Evolutionary conservation across 53 echinoderm and acorn worm species (phyloP).

Genomic region (Actinopyga echinites): DNA sequence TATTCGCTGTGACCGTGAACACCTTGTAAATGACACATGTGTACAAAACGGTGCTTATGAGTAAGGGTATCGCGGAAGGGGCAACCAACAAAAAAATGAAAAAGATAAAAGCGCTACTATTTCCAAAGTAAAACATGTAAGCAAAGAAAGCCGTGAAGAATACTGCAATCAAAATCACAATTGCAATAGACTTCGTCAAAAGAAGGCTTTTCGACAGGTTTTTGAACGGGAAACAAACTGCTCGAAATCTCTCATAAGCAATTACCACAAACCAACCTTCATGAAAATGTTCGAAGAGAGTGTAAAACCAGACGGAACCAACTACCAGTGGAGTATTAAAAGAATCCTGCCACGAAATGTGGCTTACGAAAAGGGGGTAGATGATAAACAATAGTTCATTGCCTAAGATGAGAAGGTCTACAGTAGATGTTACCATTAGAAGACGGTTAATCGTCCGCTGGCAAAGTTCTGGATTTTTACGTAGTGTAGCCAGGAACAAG

Average conservation of each 20-base stretch:
- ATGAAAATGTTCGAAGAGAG: background rate
- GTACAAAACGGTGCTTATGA: background rate
- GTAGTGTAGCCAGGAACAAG: conserved; percentile 9
- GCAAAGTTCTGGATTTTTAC: background rate
- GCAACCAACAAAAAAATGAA: background rate
- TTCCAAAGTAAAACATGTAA: background rate
- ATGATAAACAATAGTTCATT: conserved; percentile 3
- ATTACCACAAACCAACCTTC: background rate
- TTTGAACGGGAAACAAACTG: conserved; percentile 2
- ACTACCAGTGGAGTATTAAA: conserved; percentile 25
- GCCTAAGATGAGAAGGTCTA: background rate
- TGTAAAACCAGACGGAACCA: conserved; percentile 10
- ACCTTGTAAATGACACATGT: background rate
- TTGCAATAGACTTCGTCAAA: background rate
- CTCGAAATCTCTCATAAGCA: conserved; percentile 25
- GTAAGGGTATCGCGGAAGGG: background rate
- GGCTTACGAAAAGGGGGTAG: conserved; percentile 3
- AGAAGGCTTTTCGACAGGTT: background rate
- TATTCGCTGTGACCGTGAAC: no score
- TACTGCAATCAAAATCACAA: background rate
- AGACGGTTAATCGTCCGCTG: conserved; percentile 17
- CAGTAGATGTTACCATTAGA: background rate
- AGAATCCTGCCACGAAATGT: background rate
- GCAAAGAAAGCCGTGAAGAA: background rate
- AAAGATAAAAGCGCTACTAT: background rate